phyloP scores from a whole-genome alignment of 92 coral and sea anemone species.

The Parazoanthus swiftii region DNA sequence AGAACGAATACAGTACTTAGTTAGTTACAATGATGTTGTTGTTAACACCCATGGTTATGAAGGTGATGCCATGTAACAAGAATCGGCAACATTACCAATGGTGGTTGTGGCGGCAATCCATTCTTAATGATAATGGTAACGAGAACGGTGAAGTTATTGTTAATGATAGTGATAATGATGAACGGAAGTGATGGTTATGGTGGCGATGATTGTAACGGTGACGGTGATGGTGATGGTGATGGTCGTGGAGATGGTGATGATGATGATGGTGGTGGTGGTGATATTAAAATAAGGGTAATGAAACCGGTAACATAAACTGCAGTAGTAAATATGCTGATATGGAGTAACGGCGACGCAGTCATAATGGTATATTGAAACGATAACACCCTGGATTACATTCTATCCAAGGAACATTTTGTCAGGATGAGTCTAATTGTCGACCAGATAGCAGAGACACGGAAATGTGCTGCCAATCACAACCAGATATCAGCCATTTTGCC shows the following conservation, averaged over 20 bases:
- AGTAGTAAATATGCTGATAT: not conserved
- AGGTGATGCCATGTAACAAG: too few relatives aligned
- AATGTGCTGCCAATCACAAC: conserved; percentile 64
- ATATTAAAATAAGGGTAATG: not conserved
- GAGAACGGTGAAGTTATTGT: too few relatives aligned
- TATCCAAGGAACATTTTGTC: conserved; percentile 78
- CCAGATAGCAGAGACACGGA: conserved; percentile 53
- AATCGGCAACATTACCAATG: too few relatives aligned
- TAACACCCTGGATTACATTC: not conserved
- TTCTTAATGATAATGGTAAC: not conserved
- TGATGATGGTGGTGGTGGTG: not conserved
- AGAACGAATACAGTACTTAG: too few relatives aligned
- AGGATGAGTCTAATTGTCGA: conserved; percentile 68
- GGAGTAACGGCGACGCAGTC: too few relatives aligned
- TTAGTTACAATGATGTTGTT: too few relatives aligned
- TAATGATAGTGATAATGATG: not conserved
- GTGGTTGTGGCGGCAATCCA: too few relatives aligned
- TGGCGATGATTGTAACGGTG: not conserved
- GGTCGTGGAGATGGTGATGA: not conserved
- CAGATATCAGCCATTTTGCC: conserved; percentile 76
- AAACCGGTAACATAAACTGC: not conserved
- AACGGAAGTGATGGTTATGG: not conserved
- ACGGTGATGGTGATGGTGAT: too few relatives aligned
- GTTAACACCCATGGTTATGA: too few relatives aligned
- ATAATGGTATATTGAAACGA: not conserved